These are phyloP conservation scores for Sitophilus oryzae DNA, from an alignment of 1,140 invertebrate species.

Conservation along the genomic window DNA sequence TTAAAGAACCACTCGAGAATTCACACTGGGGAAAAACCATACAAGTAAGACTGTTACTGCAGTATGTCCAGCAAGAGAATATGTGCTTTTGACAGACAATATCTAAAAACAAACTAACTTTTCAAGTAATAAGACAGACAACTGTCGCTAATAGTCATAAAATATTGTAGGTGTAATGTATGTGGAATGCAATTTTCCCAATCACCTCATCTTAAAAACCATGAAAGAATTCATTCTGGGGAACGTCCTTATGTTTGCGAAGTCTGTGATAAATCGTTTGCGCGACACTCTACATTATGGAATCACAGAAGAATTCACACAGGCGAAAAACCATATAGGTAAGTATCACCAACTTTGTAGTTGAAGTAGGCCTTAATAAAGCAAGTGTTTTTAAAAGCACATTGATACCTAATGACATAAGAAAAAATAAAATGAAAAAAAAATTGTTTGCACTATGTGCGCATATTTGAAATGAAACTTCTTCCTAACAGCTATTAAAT, in stretches of 20 bases:
- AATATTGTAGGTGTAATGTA: slow-evolving; percentile 65
- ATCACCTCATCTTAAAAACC: slow-evolving; percentile 86
- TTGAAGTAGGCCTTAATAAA: no score
- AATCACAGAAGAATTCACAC: slow-evolving; percentile 93
- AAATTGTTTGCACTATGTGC: no score
- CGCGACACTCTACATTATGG: slow-evolving; percentile 78
- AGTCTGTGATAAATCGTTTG: slow-evolving; percentile 85
- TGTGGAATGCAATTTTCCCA: slow-evolving; percentile 86
- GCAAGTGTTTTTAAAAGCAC: no score
- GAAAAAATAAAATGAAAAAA: no score
- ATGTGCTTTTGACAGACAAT: no score
- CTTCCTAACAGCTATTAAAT: no score
- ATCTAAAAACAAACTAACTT: no score
- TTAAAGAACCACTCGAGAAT: slow-evolving; percentile 87
- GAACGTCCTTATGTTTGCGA: slow-evolving; percentile 83
- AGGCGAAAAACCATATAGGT: slow-evolving; percentile 77
- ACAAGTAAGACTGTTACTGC: slow-evolving; percentile 43
- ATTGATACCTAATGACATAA: no score
- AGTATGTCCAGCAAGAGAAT: not conserved
- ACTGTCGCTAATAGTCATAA: not conserved
- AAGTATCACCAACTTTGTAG: not conserved
- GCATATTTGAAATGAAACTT: no score
- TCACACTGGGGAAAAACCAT: slow-evolving; percentile 75
- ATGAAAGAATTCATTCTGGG: slow-evolving; percentile 84
- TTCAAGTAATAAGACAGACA: no score